A percentile compares a stretch with the other conserved stretches of the same genome.
Evolutionary conservation across 1,140 invertebrate genomes (phyloP).

Genomic region (Atopsyche davidsoni): DNA sequence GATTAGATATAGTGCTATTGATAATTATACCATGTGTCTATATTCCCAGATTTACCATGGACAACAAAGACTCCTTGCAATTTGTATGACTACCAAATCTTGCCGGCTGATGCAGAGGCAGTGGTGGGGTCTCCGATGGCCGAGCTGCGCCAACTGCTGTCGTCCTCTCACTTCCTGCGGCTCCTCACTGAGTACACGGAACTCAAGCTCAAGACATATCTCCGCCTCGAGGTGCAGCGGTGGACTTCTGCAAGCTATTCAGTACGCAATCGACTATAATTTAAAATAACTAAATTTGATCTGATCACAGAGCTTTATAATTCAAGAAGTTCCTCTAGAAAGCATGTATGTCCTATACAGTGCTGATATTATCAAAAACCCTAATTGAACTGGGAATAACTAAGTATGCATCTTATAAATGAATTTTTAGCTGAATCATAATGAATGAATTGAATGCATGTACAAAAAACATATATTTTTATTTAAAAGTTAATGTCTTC

Average conservation of each 20-base stretch:
- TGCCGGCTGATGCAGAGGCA: slow-evolving; percentile 41
- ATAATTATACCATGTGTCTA: background rate
- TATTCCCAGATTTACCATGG: slow-evolving; percentile 48
- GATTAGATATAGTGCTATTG: background rate
- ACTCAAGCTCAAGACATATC: slow-evolving; percentile 44
- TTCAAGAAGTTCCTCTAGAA: no score
- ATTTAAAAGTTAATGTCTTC: no score
- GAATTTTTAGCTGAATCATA: no score
- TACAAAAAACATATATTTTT: slow-evolving; percentile 31
- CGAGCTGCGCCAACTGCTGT: slow-evolving; percentile 42
- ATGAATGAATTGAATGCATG: no score
- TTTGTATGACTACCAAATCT: slow-evolving; percentile 54
- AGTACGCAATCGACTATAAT: slow-evolving; percentile 33
- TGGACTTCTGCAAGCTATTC: slow-evolving; percentile 62
- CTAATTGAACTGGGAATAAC: no score
- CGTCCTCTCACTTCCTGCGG: slow-evolving; percentile 49
- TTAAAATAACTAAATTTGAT: background rate
- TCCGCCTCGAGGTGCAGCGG: slow-evolving; percentile 57
- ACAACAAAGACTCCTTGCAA: slow-evolving; percentile 54
- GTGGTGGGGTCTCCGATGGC: slow-evolving; percentile 33
- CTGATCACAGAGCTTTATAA: background rate
- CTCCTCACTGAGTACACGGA: slow-evolving; percentile 60
- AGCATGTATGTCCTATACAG: no score
- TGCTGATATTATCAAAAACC: no score
- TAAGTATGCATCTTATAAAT: no score